phyloP scores from a whole-genome alignment of 2,797 vertebrate species.

The Phoeniculus purpureus region DNA sequence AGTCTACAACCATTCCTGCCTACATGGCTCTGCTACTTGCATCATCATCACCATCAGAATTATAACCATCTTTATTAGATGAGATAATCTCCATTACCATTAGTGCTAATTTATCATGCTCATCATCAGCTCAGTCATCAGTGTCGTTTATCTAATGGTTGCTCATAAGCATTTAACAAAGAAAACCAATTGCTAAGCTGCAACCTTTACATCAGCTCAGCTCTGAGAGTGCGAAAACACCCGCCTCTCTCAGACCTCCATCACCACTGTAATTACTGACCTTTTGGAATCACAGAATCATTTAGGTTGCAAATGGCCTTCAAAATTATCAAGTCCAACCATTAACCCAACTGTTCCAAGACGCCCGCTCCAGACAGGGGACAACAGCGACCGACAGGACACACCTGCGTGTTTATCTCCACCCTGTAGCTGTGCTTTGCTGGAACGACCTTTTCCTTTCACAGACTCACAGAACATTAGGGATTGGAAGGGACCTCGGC shows the following conservation, averaged over 20 bases:
- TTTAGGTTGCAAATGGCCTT: too few species aligned
- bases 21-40: background rate
- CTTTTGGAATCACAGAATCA: background rate
- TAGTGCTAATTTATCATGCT: slow-evolving; percentile 48
- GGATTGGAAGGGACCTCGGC: too few species aligned
- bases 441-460: background rate
- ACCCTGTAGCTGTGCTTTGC: background rate
- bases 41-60: background rate
- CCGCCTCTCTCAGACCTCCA: background rate
- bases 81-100: slow-evolving; percentile 40
- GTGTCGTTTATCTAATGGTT: background rate
- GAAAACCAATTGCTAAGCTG: slow-evolving; percentile 29
- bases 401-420: fast-evolving
- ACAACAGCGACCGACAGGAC: background rate
- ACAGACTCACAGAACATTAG: too few species aligned
- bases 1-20: background rate
- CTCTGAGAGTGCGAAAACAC: background rate
- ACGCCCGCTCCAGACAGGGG: fast-evolving
- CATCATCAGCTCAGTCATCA: slow-evolving; percentile 26
- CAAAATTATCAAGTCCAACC: too few species aligned
- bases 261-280: background rate
- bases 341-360: too few species aligned
- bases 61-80: slow-evolving; percentile 27
- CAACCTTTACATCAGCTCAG: slow-evolving; percentile 3
- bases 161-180: slow-evolving; percentile 29